A percentile compares a stretch with the other conserved stretches of the same genome.
These are phyloP conservation scores for Peucedramus taeniatus DNA, from an alignment of 2,113 vertebrate genomes.

Conservation along the genomic window DNA sequence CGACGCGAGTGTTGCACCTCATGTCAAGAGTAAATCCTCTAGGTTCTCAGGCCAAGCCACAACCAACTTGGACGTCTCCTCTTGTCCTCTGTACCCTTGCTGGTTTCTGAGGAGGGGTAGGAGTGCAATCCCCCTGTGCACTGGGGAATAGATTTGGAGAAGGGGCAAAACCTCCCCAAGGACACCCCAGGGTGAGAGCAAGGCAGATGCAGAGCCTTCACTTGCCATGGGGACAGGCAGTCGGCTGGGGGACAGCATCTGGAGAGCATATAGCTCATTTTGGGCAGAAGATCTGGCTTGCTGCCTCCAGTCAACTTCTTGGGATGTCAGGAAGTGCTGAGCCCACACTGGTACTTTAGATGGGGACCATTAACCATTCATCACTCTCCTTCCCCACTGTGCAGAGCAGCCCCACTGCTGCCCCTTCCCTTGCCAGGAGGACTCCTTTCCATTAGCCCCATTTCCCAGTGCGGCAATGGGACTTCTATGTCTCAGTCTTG, in stretches of 20 bases:
- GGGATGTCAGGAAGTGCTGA: neutral
- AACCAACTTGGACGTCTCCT: neutral
- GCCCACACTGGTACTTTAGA: neutral
- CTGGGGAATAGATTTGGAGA: neutral
- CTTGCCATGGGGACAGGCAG: rapidly evolving
- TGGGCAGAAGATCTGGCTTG: neutral
- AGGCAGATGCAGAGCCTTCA: rapidly evolving
- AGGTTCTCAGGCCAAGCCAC: neutral
- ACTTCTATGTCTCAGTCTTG: rapidly evolving
- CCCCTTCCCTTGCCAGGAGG: neutral
- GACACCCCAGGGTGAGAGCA: neutral
- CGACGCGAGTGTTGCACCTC: rapidly evolving
- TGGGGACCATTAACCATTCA: neutral
- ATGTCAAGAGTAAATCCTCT: rapidly evolving
- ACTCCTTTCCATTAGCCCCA: neutral
- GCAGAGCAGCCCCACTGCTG: neutral
- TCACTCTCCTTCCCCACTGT: neutral
- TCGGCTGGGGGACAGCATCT: rapidly evolving
- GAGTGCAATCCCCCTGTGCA: rapidly evolving
- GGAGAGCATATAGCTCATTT: neutral
- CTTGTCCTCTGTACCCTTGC: rapidly evolving
- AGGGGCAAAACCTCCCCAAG: neutral
- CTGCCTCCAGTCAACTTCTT: neutral
- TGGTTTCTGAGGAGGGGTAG: neutral
- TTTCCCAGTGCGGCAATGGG: rapidly evolving